Conservation (phyloP, 2,113 vertebrate species). For the Psilopsiagon aymara region DNA sequence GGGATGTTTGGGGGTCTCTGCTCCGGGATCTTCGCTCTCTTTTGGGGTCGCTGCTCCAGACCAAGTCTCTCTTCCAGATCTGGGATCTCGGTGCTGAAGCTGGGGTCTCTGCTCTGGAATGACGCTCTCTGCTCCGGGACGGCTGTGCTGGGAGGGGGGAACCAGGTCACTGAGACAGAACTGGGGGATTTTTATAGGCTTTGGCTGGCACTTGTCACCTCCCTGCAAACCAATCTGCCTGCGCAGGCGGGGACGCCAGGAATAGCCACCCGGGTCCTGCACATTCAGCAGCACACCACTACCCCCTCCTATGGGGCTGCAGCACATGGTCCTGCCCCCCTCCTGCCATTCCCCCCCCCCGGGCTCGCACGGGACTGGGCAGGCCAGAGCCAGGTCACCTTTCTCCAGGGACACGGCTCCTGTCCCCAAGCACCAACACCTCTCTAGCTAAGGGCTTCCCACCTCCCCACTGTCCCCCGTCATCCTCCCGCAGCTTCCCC, state of each 20-base stretch:
- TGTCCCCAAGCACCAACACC: background rate
- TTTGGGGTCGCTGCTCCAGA: background rate
- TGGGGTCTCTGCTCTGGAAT: background rate
- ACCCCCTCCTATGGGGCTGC: constrained; percentile 21
- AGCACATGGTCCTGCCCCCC: background rate
- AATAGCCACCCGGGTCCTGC: constrained; percentile 66
- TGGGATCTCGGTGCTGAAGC: background rate
- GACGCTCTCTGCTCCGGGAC: accelerated
- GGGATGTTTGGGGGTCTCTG: background rate
- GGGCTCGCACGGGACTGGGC: background rate
- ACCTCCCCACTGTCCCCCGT: background rate
- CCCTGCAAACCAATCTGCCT: constrained; percentile 62
- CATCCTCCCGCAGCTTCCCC: no score
- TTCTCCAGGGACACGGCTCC: background rate
- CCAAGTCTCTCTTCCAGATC: background rate
- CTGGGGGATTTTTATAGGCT: constrained; percentile 58
- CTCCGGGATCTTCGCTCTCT: background rate
- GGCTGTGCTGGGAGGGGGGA: background rate
- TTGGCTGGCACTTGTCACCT: constrained; percentile 60
- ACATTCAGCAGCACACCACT: constrained; percentile 50
- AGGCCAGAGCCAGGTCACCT: constrained; percentile 40
- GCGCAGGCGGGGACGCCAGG: constrained; percentile 52
- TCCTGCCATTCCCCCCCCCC: background rate
- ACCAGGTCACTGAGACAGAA: constrained; percentile 22
- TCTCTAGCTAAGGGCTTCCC: background rate